Evolutionary conservation across 2,888 invertebrate species (phyloP).

Genomic region (Trachelus iudaicus): DNA sequence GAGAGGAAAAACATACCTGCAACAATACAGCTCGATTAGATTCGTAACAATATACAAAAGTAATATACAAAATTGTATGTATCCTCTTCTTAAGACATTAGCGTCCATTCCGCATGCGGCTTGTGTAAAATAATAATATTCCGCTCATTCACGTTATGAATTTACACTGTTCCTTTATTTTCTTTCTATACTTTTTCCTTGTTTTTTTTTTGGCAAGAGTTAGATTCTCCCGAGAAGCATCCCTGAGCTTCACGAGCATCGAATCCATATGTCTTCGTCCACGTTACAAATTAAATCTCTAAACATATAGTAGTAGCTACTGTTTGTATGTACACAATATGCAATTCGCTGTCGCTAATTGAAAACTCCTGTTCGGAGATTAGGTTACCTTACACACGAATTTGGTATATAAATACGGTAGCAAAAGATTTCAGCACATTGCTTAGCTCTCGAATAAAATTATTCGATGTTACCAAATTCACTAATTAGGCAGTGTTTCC

Average conservation of each 20-base stretch:
- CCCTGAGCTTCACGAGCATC: background rate
- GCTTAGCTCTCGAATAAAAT: constrained; percentile 37
- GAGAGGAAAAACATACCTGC: background rate
- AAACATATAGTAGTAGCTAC: constrained; percentile 35
- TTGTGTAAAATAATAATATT: background rate
- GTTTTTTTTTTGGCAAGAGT: constrained; percentile 37
- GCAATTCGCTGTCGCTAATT: constrained; percentile 21
- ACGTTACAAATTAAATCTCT: constrained; percentile 33
- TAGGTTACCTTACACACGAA: constrained; percentile 24
- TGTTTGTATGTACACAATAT: constrained; percentile 35
- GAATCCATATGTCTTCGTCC: background rate
- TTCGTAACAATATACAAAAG: background rate
- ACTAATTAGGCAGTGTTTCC: constrained; percentile 29
- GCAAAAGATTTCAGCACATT: constrained; percentile 49
- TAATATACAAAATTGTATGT: constrained; percentile 9
- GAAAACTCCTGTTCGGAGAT: constrained; percentile 6
- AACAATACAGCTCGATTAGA: background rate
- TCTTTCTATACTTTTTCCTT: background rate
- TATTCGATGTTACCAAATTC: constrained; percentile 43
- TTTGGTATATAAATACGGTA: constrained; percentile 58
- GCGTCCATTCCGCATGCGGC: constrained; percentile 2
- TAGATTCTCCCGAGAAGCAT: constrained; percentile 16
- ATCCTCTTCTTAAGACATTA: background rate
- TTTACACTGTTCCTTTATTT: background rate
- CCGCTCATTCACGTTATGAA: background rate